These are phyloP conservation scores for Palythoa heliodiscus DNA, from an alignment of 92 coral and sea anemone genomes.

Conservation along the genomic window DNA sequence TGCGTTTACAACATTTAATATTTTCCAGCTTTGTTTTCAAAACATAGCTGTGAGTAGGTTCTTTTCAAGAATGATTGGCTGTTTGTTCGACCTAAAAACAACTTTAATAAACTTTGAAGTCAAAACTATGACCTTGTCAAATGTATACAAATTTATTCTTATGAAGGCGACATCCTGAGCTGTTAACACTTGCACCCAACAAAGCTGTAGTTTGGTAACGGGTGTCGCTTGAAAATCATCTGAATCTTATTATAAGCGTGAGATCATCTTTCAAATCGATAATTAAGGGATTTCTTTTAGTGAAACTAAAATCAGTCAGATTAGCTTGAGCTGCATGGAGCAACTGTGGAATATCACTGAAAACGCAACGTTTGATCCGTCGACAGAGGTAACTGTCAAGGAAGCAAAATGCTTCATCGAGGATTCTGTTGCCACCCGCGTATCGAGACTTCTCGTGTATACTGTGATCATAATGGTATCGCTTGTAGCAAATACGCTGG, in stretches of 20 bases:
- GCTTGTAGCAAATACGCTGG: constrained; percentile 49
- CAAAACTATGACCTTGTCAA: neutral
- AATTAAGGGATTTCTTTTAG: neutral
- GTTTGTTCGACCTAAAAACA: too few species aligned
- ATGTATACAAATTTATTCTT: neutral
- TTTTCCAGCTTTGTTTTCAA: too few species aligned
- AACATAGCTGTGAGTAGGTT: too few species aligned
- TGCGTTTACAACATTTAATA: too few species aligned
- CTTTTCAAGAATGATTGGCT: too few species aligned
- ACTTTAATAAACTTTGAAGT: neutral
- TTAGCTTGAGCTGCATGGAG: neutral
- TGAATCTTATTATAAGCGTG: neutral
- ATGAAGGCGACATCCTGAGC: too few species aligned
- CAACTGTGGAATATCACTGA: constrained; percentile 8
- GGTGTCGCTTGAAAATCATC: neutral
- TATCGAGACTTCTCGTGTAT: constrained; percentile 45
- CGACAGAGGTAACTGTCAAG: neutral
- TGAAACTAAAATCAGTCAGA: neutral
- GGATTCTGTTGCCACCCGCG: constrained; percentile 39
- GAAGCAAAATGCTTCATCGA: constrained; percentile 48
- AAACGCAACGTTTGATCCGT: neutral
- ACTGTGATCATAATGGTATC: constrained; percentile 48
- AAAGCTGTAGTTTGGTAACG: neutral
- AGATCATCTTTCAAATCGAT: neutral
- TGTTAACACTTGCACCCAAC: too few species aligned